Percentiles rank a stretch among this genome's conserved stretches.
These are phyloP conservation scores for Ligdia adustata DNA, from an alignment of 2,888 invertebrate species.

Conservation along the genomic window DNA sequence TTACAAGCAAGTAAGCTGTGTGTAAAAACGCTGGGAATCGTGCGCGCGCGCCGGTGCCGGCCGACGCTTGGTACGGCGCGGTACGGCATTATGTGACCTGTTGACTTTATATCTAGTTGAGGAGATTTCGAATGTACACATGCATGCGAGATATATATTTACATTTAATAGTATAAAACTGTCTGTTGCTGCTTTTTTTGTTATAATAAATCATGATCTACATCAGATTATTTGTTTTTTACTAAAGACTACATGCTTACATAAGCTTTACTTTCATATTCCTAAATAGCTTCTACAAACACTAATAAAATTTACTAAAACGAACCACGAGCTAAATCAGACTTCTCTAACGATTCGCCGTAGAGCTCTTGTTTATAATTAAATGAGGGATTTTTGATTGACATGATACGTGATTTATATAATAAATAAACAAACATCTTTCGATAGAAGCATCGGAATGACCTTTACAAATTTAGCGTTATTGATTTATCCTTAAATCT, in stretches of 20 bases:
- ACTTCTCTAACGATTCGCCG: no score
- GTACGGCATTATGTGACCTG: conserved; percentile 47
- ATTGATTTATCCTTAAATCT: neutral
- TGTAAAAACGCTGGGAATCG: conserved; percentile 57
- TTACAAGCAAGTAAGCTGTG: conserved; percentile 35
- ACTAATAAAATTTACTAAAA: no score
- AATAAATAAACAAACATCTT: conserved; percentile 2
- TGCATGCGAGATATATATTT: conserved; percentile 27
- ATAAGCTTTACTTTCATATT: no score
- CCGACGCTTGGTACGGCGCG: conserved; percentile 68
- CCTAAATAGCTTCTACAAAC: no score
- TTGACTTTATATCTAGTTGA: conserved; percentile 31
- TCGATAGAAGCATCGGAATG: neutral
- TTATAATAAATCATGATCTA: no score
- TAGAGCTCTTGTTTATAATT: no score
- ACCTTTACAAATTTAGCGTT: conserved; percentile 1
- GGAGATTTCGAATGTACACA: conserved; percentile 31
- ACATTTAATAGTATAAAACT: conserved; percentile 6
- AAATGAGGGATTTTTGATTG: no score
- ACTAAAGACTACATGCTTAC: no score
- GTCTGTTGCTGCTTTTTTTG: neutral
- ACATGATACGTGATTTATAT: conserved; percentile 2
- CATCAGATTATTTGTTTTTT: no score
- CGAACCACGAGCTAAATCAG: no score
- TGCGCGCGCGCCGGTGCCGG: conserved; percentile 55